Base-by-base conservation (phyloP, 2,113 vertebrate species). In the Menidia beryllina region DNA sequence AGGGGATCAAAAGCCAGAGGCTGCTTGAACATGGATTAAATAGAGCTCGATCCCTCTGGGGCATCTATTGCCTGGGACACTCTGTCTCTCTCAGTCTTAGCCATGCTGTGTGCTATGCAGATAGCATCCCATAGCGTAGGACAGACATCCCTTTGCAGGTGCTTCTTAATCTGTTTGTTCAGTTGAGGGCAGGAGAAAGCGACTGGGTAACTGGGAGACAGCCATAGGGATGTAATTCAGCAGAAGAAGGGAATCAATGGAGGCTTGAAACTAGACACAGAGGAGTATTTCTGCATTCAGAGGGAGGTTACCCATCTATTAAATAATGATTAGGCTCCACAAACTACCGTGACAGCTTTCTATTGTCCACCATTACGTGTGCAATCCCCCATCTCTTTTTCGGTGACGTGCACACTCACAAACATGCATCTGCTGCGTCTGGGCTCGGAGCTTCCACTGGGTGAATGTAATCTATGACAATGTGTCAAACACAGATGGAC, bases 261-360 rank as follows among this genome's bases (percentile, higher is more conserved):
- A 79, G 73, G 66, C 79, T 74, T 66, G 75, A 65, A 77, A 87
- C 59, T 17, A 23, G 65, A 81, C 75, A 86, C 75, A 75, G 76
- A 86, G 69, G 64, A 77, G 84, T 48, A 85, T 84, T 85, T 85
- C 74, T 75, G 63, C 72, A 62, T 89, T 87, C 41, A 34, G 81
- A 78, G 82, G 84, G 81, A 82, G 87, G 88, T 81, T 84, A 53
- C 85, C 82, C 81, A 63, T 91, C 92, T 91, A 93, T 93, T 93
- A 93, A 94, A 93, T 91, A 93, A 93, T 93, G 91, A 94, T 93
- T 93, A 94, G 91, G 91, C 89, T 72, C 86, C 87, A 81, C 84
- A 92, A 92, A 90, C 89, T 91, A 91, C 76, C 93, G 90, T 94
- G 92, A 94, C 93, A 92, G 93, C 85, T 91, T 55, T 64, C 89